Conservation (phyloP, 2,797 vertebrate genomes). For the Pteronotus mesoamericanus region DNA sequence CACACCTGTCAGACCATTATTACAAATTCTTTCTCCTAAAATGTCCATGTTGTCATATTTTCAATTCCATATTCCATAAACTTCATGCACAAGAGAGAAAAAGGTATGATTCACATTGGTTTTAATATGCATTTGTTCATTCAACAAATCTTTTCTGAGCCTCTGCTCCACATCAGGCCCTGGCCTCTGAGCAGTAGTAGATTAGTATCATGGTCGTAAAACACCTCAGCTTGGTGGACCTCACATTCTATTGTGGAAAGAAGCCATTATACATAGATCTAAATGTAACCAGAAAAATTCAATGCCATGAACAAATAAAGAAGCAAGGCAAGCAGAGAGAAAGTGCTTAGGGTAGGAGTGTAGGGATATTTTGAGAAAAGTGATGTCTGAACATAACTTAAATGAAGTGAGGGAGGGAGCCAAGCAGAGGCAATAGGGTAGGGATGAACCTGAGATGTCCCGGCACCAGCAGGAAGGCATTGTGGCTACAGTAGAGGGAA, state of each 20-base stretch:
- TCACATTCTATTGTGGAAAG: neutral
- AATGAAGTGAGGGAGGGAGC: neutral
- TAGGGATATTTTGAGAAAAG: neutral
- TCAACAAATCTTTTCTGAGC: neutral
- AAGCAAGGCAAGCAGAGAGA: neutral
- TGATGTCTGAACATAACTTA: neutral
- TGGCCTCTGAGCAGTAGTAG: neutral
- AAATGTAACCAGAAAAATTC: neutral
- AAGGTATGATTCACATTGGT: neutral
- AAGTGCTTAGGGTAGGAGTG: neutral
- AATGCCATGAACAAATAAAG: neutral
- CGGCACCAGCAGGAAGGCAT: neutral
- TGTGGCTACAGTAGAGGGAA: neutral
- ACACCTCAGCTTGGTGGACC: neutral
- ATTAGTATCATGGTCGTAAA: fast-evolving
- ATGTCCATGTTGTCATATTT: neutral
- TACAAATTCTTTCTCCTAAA: neutral
- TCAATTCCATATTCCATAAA: neutral
- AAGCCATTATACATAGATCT: neutral
- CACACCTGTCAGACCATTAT: neutral
- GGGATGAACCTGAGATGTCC: neutral
- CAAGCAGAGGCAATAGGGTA: neutral
- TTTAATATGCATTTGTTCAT: neutral
- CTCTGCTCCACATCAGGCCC: neutral
- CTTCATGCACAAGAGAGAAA: neutral